These are phyloP conservation scores for Tuberolachnus salignus DNA, from an alignment of 2,888 invertebrate genomes.

Conservation along the genomic window DNA sequence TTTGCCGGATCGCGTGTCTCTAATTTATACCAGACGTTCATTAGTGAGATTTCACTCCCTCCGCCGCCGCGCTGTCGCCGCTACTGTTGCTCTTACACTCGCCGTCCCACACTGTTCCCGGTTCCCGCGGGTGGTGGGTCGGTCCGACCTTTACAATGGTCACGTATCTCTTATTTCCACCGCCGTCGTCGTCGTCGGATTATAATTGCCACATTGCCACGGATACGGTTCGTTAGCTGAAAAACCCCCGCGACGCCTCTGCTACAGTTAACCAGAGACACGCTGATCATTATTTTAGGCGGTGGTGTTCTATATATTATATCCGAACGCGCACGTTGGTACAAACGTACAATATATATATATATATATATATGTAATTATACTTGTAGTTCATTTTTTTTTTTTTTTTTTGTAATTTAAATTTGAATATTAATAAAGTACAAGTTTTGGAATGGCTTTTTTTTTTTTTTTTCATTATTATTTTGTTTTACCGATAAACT, in stretches of 20 bases:
- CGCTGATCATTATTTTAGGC: conserved; percentile 19
- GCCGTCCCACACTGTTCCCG: neutral
- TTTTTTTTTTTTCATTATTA: no score
- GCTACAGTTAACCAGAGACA: neutral
- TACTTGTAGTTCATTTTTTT: neutral
- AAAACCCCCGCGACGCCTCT: conserved; percentile 4
- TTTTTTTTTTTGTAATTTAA: neutral
- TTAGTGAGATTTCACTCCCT: conserved; percentile 45
- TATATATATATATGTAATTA: no score
- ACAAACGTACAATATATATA: no score
- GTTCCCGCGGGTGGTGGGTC: neutral
- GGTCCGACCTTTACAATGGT: conserved; percentile 50
- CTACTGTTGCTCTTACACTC: neutral
- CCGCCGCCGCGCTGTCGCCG: no score
- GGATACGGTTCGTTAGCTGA: conserved; percentile 51
- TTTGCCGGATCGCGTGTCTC: conserved; percentile 7
- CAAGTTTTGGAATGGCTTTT: no score
- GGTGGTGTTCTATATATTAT: neutral
- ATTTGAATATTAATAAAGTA: neutral
- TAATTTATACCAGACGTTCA: conserved; percentile 54
- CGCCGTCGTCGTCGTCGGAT: neutral
- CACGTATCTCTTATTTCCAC: conserved; percentile 31
- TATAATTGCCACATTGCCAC: conserved; percentile 48
- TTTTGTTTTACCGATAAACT: no score
- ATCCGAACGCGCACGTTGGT: neutral